Conservation (phyloP, 2,888 invertebrate genomes). For the Syrista parreyssii region DNA sequence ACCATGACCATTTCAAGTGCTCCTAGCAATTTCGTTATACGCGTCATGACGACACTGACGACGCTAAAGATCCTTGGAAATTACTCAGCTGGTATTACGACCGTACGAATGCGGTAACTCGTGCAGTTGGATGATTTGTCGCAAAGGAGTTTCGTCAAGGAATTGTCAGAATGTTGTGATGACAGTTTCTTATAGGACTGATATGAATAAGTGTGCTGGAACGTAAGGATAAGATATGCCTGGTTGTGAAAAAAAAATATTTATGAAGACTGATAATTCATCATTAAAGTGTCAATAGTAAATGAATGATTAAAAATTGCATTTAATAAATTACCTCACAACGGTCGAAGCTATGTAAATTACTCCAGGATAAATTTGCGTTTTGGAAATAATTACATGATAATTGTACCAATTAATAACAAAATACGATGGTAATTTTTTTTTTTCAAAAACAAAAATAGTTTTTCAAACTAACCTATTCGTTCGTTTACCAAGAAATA, state of each 20-base stretch:
- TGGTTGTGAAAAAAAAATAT: not conserved
- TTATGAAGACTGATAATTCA: not conserved
- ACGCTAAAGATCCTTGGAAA: not conserved
- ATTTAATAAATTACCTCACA: not conserved
- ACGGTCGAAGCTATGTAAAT: too few relatives aligned
- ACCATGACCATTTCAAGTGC: not conserved
- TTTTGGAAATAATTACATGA: too few relatives aligned
- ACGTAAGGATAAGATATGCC: not conserved
- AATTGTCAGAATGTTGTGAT: not conserved
- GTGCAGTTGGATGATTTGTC: not conserved
- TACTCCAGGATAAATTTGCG: too few relatives aligned
- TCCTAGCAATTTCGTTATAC: not conserved
- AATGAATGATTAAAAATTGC: not conserved
- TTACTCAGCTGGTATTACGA: not conserved
- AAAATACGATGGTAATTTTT: not conserved
- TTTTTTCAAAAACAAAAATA: too few relatives aligned
- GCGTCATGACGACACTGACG: too few relatives aligned
- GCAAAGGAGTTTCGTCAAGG: not conserved
- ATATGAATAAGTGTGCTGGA: not conserved
- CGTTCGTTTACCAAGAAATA: not conserved
- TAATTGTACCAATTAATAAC: not conserved
- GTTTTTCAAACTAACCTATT: too few relatives aligned
- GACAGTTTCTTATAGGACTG: not conserved
- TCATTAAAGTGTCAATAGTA: not conserved
- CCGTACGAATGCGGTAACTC: not conserved